Conservation (phyloP, 2,797 vertebrate species). For the Setipinna tenuifilis region DNA sequence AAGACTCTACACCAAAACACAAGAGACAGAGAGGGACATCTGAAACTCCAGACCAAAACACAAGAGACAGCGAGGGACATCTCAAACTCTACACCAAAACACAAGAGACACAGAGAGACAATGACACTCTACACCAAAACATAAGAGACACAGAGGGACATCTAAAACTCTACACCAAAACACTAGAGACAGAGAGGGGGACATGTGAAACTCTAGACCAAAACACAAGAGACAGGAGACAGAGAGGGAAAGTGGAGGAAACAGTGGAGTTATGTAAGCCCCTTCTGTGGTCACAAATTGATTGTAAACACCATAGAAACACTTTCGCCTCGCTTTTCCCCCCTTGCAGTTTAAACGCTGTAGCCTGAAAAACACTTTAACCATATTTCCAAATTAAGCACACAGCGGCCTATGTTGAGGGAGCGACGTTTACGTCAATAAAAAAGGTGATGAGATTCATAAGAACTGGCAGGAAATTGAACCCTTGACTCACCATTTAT, state of each 20-base stretch:
- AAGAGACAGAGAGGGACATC: too few relatives aligned
- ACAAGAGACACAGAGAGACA: too few relatives aligned
- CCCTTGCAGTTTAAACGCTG: not conserved
- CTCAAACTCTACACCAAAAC: too few relatives aligned
- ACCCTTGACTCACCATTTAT: slow-evolving; percentile 64
- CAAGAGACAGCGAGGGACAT: too few relatives aligned
- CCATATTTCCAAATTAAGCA: slow-evolving; percentile 42
- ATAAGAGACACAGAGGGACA: not conserved
- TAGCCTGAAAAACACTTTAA: not conserved
- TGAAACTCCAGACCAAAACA: too few relatives aligned
- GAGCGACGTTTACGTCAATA: slow-evolving; percentile 24
- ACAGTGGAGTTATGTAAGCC: slow-evolving; percentile 41
- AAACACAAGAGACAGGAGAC: not conserved
- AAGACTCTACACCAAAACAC: not conserved
- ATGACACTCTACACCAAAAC: not conserved
- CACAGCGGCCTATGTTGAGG: slow-evolving; percentile 38
- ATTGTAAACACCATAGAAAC: slow-evolving; percentile 52
- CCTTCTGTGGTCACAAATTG: slow-evolving; percentile 31
- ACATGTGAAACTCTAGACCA: not conserved
- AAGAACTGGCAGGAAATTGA: slow-evolving; percentile 33
- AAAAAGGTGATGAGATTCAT: slow-evolving; percentile 35
- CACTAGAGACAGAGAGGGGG: too few relatives aligned
- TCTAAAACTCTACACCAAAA: too few relatives aligned
- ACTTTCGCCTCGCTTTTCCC: slow-evolving; percentile 31
- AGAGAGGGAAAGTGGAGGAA: not conserved